phyloP scores from a whole-genome alignment of 2,113 vertebrate genomes.

The Tonatia bakeri region DNA sequence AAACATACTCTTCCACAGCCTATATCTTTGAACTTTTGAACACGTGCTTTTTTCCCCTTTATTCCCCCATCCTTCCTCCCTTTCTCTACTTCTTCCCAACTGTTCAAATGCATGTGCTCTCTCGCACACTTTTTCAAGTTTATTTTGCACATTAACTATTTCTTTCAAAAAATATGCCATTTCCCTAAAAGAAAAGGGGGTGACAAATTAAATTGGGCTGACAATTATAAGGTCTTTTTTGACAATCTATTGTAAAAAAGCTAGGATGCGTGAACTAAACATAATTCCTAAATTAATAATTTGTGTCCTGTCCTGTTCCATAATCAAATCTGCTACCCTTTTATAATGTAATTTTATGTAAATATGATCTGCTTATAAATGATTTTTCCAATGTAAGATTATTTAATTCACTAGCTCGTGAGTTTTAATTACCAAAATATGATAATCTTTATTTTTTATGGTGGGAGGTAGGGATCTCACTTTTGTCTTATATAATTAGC shows the following conservation, averaged over 20 bases:
- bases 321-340: background rate
- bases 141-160: background rate
- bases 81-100: background rate
- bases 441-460: background rate
- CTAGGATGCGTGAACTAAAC: background rate
- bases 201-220: background rate
- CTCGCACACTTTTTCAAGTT: background rate
- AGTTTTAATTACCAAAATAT: background rate
- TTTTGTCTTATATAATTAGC: background rate
- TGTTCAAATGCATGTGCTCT: background rate
- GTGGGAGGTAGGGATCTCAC: background rate
- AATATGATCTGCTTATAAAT: background rate
- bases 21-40: background rate
- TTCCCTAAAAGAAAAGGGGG: background rate
- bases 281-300: background rate
- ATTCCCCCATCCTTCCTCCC: rapidly evolving
- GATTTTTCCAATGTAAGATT: background rate
- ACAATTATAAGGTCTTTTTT: background rate
- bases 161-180: background rate
- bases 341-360: background rate
- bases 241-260: background rate
- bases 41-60: background rate
- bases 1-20: background rate
- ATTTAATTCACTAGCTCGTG: background rate
- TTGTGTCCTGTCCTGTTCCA: background rate